phyloP scores from a whole-genome alignment of 2,797 vertebrate species.

The Gadopsis marmoratus region DNA sequence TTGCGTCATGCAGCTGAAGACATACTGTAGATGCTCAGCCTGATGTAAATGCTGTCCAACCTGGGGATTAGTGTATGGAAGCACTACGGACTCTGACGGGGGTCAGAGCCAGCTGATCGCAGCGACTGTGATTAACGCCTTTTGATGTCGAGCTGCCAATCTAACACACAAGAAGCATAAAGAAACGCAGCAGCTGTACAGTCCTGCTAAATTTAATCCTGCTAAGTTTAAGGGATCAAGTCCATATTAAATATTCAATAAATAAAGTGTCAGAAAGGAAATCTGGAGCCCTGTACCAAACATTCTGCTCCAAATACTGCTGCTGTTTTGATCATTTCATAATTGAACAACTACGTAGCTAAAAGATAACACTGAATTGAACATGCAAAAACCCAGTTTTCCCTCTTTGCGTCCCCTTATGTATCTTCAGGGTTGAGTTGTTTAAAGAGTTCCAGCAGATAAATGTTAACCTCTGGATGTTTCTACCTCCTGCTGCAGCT shows the following conservation, averaged over 20 bases:
- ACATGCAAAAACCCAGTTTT: not conserved
- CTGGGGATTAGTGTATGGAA: conserved; percentile 25
- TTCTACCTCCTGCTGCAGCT: not conserved
- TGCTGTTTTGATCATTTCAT: conserved; percentile 1
- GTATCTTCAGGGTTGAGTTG: not conserved
- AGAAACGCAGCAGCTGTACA: conserved; percentile 14
- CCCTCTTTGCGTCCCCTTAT: not conserved
- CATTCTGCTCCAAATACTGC: not conserved
- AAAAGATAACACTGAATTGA: not conserved
- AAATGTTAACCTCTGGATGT: no score
- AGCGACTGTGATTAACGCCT: no score
- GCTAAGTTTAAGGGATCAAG: not conserved
- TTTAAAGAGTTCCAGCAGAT: no score
- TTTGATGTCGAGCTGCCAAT: conserved; percentile 17
- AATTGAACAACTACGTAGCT: not conserved
- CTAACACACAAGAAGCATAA: not conserved
- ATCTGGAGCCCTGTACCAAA: conserved; percentile 15
- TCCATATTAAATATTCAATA: conserved; percentile 38
- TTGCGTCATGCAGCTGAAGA: not conserved
- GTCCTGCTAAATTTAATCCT: conserved; percentile 23
- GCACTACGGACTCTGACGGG: no score
- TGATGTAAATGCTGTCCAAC: conserved; percentile 9
- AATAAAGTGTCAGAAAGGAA: conserved; percentile 28
- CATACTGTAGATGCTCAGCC: no score
- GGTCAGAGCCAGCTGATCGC: no score